These are phyloP conservation scores for Eulemur rufifrons DNA, from an alignment of 2,113 vertebrate species.

Conservation along the genomic window DNA sequence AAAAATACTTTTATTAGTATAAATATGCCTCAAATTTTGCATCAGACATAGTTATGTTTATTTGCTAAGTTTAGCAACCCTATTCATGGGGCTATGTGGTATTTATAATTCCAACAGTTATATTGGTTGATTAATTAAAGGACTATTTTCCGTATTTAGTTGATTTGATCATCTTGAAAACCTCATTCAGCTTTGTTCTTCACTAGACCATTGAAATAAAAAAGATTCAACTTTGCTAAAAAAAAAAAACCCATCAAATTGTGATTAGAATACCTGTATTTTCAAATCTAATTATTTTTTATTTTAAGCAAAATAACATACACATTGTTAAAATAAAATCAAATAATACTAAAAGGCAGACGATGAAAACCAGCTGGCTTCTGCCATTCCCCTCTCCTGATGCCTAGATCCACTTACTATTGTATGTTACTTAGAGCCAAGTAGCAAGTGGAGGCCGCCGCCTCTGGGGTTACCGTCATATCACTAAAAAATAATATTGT, in stretches of 20 bases:
- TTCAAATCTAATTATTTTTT: constrained; percentile 17
- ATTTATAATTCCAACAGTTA: background rate
- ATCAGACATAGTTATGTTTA: background rate
- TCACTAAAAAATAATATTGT: background rate
- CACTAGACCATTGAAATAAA: background rate
- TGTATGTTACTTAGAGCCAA: background rate
- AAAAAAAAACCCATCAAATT: background rate
- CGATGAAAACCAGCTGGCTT: background rate
- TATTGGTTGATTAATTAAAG: constrained; percentile 11
- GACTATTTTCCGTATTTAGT: background rate
- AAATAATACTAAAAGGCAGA: background rate
- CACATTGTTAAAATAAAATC: background rate
- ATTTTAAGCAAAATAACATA: background rate
- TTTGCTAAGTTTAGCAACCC: constrained; percentile 3
- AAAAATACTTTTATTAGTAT: background rate
- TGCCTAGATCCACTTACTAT: background rate
- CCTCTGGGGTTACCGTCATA: background rate
- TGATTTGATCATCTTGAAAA: constrained; percentile 37
- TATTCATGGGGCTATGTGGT: background rate
- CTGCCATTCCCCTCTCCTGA: background rate
- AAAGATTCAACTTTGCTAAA: background rate
- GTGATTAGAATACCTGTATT: background rate
- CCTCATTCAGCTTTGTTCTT: background rate
- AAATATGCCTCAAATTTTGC: background rate
- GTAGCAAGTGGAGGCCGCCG: background rate